Evolutionary conservation across 2,113 vertebrate species (phyloP).

Genomic region (Halcyon senegalensis): DNA sequence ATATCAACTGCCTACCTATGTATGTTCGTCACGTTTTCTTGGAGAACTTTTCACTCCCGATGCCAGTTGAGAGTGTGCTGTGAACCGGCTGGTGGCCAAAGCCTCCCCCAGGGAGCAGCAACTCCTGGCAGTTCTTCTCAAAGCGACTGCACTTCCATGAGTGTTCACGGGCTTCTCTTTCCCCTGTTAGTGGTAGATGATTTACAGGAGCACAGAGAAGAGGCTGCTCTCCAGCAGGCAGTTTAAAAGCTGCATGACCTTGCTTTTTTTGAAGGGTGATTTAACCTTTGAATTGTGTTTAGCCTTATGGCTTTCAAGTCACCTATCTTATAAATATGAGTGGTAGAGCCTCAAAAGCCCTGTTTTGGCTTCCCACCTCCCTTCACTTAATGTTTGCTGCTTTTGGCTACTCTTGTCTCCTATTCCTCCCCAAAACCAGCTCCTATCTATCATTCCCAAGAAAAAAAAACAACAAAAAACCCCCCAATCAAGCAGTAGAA

Average conservation of each 20-base stretch:
- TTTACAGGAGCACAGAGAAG: conserved; percentile 8
- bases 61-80: not conserved
- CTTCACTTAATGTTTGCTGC: not conserved
- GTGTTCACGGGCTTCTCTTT: not conserved
- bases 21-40: not conserved
- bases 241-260: not conserved
- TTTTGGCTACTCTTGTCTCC: not conserved
- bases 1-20: not conserved
- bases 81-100: fast-evolving
- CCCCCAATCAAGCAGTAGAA: not conserved
- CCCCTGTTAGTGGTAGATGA: not conserved
- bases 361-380: not conserved
- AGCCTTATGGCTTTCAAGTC: not conserved
- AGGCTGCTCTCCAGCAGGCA: not conserved
- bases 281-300: not conserved
- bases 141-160: not conserved
- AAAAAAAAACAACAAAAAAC: not conserved
- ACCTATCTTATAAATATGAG: not conserved
- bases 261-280: not conserved
- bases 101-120: not conserved
- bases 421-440: not conserved
- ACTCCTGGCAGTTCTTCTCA: not conserved
- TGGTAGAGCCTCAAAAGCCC: not conserved
- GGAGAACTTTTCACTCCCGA: not conserved
- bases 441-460: not conserved